Conservation (phyloP, 2,888 invertebrate genomes). For the Synergus japonicus region DNA sequence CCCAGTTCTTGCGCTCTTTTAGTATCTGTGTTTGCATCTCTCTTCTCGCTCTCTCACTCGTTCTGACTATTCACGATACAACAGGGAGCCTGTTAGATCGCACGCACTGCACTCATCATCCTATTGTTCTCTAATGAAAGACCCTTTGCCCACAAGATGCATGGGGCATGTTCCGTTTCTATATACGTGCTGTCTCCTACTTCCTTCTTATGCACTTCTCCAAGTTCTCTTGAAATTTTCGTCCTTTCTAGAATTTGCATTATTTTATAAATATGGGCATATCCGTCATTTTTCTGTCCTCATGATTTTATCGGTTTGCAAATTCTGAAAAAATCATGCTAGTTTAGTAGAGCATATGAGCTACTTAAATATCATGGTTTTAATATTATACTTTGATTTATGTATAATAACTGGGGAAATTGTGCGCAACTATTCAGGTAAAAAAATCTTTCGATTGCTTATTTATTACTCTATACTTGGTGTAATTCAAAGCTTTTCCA, state of each 20-base stretch:
- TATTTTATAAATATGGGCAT: not conserved
- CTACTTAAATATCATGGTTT: too few species aligned
- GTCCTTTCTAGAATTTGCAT: conserved; percentile 43
- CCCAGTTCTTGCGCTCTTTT: conserved; percentile 39
- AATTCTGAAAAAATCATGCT: too few species aligned
- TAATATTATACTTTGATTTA: too few species aligned
- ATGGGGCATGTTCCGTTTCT: conserved; percentile 68
- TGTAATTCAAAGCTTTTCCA: too few species aligned
- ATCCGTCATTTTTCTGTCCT: too few species aligned
- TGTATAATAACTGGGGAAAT: too few species aligned
- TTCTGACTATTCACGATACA: conserved; percentile 50
- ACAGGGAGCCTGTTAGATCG: conserved; percentile 53
- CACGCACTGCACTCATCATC: conserved; percentile 70
- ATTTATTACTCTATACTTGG: too few species aligned
- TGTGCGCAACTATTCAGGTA: too few species aligned
- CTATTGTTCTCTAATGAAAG: conserved; percentile 77
- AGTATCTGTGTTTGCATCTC: conserved; percentile 32
- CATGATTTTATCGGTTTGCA: too few species aligned
- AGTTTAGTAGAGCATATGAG: too few species aligned
- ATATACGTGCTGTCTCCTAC: conserved; percentile 53
- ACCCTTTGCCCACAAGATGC: conserved; percentile 66
- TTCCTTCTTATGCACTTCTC: conserved; percentile 55
- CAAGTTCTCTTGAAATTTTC: conserved; percentile 48
- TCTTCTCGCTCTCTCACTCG: conserved; percentile 45
- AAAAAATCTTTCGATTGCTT: too few species aligned